A percentile compares a stretch with the other conserved stretches of the same genome.
These are phyloP conservation scores for Drosophila santomea DNA, from an alignment of 1,140 invertebrate species.

Conservation along the genomic window DNA sequence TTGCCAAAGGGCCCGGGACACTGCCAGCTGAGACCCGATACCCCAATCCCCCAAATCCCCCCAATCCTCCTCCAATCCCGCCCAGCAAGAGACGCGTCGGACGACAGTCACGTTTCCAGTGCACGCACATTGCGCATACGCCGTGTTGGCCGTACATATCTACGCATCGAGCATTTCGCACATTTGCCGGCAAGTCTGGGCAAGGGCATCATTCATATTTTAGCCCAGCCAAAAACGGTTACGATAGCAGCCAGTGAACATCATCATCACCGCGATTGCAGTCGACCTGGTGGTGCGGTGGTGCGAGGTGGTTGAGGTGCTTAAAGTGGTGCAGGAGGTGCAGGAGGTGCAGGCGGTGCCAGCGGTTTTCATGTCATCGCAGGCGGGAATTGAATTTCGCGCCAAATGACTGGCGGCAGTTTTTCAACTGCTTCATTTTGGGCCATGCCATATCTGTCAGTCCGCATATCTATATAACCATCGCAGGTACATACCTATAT, in stretches of 20 bases:
- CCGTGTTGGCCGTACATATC: conserved; percentile 74
- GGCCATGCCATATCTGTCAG: conserved; percentile 58
- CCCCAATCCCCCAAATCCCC: not conserved
- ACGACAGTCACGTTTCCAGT: conserved; percentile 71
- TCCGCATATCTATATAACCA: conserved; percentile 30
- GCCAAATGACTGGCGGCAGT: conserved; percentile 78
- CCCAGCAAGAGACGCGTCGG: conserved; percentile 25
- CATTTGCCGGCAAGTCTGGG: not conserved
- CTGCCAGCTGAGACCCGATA: conserved; percentile 64
- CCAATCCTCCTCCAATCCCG: too few species aligned
- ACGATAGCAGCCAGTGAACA: conserved; percentile 62
- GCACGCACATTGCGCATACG: conserved; percentile 69
- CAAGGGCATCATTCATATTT: conserved; percentile 51
- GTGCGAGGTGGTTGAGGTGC: conserved; percentile 3
- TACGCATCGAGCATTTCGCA: conserved; percentile 43
- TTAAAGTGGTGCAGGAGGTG: conserved; percentile 1
- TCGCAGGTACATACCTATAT: not conserved
- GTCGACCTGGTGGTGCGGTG: conserved; percentile 10
- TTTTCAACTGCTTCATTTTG: conserved; percentile 75
- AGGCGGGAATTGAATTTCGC: conserved; percentile 82
- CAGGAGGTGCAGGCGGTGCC: conserved; percentile 1
- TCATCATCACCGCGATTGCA: conserved; percentile 53
- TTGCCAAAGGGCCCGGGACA: conserved; percentile 69
- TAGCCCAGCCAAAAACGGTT: conserved; percentile 46
- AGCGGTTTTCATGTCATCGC: conserved; percentile 74